These are phyloP conservation scores for Macaria liturata DNA, from an alignment of 2,888 invertebrate genomes.

Conservation along the genomic window DNA sequence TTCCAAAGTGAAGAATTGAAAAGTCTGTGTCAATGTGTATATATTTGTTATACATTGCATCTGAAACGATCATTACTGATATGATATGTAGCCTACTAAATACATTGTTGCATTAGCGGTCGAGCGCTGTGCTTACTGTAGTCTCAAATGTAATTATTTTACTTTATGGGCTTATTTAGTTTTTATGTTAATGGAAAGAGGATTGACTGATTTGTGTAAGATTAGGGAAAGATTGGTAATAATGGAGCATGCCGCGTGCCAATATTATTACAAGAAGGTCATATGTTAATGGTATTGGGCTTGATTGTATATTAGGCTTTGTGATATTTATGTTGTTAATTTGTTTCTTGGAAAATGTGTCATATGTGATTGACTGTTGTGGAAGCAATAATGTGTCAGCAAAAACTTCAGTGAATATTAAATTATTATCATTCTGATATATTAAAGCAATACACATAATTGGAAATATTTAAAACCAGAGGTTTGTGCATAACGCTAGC, in stretches of 20 bases:
- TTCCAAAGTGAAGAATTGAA: constrained; percentile 81
- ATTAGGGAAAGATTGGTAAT: constrained; percentile 52
- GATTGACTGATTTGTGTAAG: constrained; percentile 73
- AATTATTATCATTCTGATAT: constrained; percentile 41
- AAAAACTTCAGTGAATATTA: constrained; percentile 29
- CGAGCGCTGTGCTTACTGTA: constrained; percentile 75
- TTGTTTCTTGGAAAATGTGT: constrained; percentile 36
- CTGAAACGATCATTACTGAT: constrained; percentile 58
- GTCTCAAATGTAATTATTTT: constrained; percentile 74
- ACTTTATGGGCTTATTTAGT: constrained; percentile 59
- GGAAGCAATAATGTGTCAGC: constrained; percentile 56
- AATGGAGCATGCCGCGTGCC: constrained; percentile 67
- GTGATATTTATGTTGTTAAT: constrained; percentile 51
- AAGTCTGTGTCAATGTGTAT: constrained; percentile 76
- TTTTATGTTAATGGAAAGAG: constrained; percentile 54
- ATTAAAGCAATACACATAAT: constrained; percentile 42
- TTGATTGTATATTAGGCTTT: constrained; percentile 50
- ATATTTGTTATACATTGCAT: constrained; percentile 63
- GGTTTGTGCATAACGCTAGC: constrained; percentile 2
- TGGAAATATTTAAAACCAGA: constrained; percentile 9
- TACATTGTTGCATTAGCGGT: constrained; percentile 61
- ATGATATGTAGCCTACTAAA: constrained; percentile 50
- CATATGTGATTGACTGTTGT: constrained; percentile 42
- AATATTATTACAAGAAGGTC: constrained; percentile 52
- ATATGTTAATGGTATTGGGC: constrained; percentile 41